Evolutionary conservation across 2,113 vertebrate genomes (phyloP), one percentile per base, ranked within the genome.

Genomic region (Melanerpes formicivorus): DNA sequence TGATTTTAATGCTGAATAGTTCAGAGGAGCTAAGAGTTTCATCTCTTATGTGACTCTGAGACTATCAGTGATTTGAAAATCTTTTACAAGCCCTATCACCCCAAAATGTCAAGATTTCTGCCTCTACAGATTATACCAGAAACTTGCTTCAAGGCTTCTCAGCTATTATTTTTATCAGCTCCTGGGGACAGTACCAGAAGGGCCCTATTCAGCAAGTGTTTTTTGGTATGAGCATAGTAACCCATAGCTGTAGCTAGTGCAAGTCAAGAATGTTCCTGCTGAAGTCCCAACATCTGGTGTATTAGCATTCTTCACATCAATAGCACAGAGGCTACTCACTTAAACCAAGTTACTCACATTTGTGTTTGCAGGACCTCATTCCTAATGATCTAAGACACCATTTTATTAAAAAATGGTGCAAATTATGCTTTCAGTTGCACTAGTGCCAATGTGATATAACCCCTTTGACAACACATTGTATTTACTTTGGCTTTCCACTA

Each of bases 401-500:
- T 27, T 19, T 95, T 91, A 93, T 93, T 95, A 58, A 91, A 85
- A 96, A 94, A 88, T 72, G 46, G 89, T 11, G 65, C 93, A 90
- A 94, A 93, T 96, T 96, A 78, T 42, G 87, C 93, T 75, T 96
- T 93, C 87, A 80, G 79, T 75, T 91, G 3, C 29, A 15, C 34
- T 22, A 2, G 5, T 90, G 62, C 73, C 83, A 27, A 69, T 22
- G 82, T 55, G 94, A 93, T 90, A 48, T 34, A 90, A 79, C 87
- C 62, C 59, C 91, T 92, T 10, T 95, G 94, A 96, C 94, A 91
- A 44, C 22, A 83, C 82, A 55, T n/a, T 15, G 55, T 94, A 32
- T 96, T 96, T 94, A 75, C 62, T 87, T 96, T 96, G 96, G 95
- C 95, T 85, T 69, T 16, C 58, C 72, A n/a, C 2, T 10, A 60